Evolutionary conservation across 2,113 vertebrate genomes (phyloP), one percentile per base, ranked within the genome.

Genomic region (Dendrocopos noguchii): DNA sequence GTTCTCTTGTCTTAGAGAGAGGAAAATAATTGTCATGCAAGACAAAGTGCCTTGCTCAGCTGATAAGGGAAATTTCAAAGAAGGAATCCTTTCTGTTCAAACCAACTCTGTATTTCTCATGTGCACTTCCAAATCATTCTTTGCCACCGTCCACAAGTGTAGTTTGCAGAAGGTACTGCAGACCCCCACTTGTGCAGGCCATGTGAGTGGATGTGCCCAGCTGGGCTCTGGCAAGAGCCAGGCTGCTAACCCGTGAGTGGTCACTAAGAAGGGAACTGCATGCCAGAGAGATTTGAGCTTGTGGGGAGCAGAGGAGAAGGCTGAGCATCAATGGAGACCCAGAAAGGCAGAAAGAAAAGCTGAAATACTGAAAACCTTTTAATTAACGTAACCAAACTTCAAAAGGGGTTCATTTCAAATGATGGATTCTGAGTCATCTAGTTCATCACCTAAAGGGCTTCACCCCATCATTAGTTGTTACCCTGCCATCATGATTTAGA

Each of bases 161-260:
- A 31, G 28, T 47, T 44, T n/a, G 22, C 39, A 68, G 71, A 59
- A 86, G 11, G 42, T 28, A 4, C 55, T 64, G 50, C 70, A 80
- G 39, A 52, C 5, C 9, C 24, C 67, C 65, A 29, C 15, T 46
- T 33, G n/a, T 2, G 4, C 31, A 16, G 10, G 44, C 1, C 0
- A 8, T 31, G 27, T 24, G 16, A 80, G 36, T 5, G 1, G 17
- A 28, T 52, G 52, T 80, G 34, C 72, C 36, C 46, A 36, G 36
- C 28, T 27, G 80, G 28, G 10, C 53, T 34, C 14, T 1, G 2
- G 19, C 47, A 68, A 50, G 16, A 75, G 10, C 70, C 15, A 1
- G 12, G 1, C 29, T 3, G 0, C 68, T 80, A 39, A 34, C 27
- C 5, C 8, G 1, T 3, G 2, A 2, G 6, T 25, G 17, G 31